Percentiles rank a stretch among this genome's conserved stretches.
These are phyloP conservation scores for Cryptocephalus moraei DNA, from an alignment of 2,888 invertebrate species.

Conservation along the genomic window DNA sequence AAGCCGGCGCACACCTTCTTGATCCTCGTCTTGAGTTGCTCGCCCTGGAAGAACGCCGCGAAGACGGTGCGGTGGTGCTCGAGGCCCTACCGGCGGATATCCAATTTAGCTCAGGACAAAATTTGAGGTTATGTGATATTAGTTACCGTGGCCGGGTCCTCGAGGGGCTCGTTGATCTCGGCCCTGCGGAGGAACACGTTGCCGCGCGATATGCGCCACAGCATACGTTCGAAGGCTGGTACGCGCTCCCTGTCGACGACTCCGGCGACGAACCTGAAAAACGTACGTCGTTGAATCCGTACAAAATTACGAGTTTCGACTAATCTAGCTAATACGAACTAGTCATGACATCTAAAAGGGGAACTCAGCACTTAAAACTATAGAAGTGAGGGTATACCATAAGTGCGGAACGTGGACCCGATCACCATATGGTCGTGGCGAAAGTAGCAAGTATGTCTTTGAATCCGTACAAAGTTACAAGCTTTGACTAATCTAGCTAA, in stretches of 20 bases:
- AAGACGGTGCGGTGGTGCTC: constrained; percentile 84
- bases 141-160: constrained; percentile 74
- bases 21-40: constrained; percentile 79
- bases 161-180: constrained; percentile 72
- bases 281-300: constrained; percentile 13
- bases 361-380: no score
- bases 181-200: constrained; percentile 83
- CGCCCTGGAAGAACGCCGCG: constrained; percentile 84
- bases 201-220: constrained; percentile 88
- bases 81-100: constrained; percentile 53
- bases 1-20: constrained; percentile 92
- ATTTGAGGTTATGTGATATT: neutral
- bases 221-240: constrained; percentile 82
- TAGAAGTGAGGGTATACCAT: no score
- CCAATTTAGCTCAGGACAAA: neutral
- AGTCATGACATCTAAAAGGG: no score
- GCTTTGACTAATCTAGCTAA: no score
- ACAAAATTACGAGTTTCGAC: no score
- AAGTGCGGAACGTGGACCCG: no score
- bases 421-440: no score
- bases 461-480: no score
- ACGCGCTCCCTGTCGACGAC: constrained; percentile 81
- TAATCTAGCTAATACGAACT: no score
- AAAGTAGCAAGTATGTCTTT: no score
- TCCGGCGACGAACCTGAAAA: constrained; percentile 75